phyloP scores from a whole-genome alignment of 2,113 vertebrate genomes.

The Rana temporaria region DNA sequence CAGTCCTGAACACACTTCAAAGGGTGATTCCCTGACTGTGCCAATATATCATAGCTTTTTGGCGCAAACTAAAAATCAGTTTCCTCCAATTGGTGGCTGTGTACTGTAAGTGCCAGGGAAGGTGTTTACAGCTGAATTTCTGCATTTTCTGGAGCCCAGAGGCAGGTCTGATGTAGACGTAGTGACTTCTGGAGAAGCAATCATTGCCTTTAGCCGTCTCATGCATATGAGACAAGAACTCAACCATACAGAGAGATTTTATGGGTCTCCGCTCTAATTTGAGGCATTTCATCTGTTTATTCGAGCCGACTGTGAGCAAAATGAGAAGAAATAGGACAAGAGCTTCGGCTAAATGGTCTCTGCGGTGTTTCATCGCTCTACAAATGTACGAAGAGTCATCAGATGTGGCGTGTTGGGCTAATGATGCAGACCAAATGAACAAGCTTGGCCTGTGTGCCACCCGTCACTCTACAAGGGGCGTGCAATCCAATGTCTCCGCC shows the following conservation, averaged over 20 bases:
- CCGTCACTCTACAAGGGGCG: conserved; percentile 14
- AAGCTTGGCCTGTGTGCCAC: conserved; percentile 14
- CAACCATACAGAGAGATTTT: conserved; percentile 52
- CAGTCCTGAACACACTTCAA: too few relatives aligned
- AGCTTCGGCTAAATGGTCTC: conserved; percentile 48
- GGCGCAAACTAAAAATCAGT: too few relatives aligned
- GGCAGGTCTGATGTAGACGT: conserved; percentile 19
- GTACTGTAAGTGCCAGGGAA: too few relatives aligned
- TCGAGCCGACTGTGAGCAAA: conserved; percentile 51
- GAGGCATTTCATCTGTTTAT: conserved; percentile 53
- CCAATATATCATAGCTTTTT: too few relatives aligned
- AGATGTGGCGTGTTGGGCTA: conserved; percentile 34
- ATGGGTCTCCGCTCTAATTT: conserved; percentile 55
- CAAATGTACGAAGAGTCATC: conserved; percentile 49
- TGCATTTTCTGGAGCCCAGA: background rate
- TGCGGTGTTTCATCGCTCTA: conserved; percentile 40
- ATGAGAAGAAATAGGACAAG: conserved; percentile 51
- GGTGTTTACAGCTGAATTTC: background rate
- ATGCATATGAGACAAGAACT: conserved; percentile 30
- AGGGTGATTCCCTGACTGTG: too few relatives aligned
- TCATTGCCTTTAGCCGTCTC: background rate
- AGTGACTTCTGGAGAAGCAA: conserved; percentile 14
- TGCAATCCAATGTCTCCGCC: conserved; percentile 6
- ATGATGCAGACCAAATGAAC: conserved; percentile 54
- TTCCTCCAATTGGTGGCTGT: too few relatives aligned